A percentile compares a stretch with the other conserved stretches of the same genome.
phyloP scores from a whole-genome alignment of 2,113 vertebrate species.

The Cyanoliseus patagonus region DNA sequence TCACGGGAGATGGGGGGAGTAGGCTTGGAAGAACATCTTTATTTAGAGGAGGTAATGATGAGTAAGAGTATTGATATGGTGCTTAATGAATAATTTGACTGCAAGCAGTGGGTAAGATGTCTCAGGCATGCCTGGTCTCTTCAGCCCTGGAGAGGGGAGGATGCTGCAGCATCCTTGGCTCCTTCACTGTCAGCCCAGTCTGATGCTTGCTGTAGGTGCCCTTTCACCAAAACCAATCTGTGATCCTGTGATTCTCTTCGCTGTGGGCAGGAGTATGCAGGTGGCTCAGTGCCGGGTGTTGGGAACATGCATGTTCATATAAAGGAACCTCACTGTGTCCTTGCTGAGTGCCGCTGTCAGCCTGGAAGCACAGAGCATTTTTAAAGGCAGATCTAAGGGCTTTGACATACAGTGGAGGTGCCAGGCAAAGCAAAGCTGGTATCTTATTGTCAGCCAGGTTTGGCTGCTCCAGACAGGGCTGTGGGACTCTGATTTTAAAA shows the following conservation, averaged over 20 bases:
- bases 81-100: neutral
- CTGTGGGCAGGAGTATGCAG: neutral
- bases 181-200: neutral
- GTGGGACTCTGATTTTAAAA: neutral
- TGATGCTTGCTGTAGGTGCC: neutral
- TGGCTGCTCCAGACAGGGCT: neutral
- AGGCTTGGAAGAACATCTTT: neutral
- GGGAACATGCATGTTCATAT: rapidly evolving
- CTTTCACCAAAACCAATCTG: neutral
- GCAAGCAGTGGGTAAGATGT: neutral
- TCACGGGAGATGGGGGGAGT: rapidly evolving
- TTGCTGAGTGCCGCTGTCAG: neutral
- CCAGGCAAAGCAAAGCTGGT: neutral
- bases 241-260: neutral
- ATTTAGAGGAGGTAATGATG: neutral
- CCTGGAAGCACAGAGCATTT: neutral
- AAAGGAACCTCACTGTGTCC: neutral
- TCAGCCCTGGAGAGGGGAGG: neutral
- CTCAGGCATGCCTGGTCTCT: rapidly evolving
- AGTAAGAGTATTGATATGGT: neutral
- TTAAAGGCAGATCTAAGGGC: neutral
- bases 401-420: neutral
- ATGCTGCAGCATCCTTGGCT: no score
- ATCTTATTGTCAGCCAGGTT: neutral
- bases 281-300: neutral